Base-by-base conservation (phyloP, 2,113 vertebrate genomes). In the Coptodon rendalli region DNA sequence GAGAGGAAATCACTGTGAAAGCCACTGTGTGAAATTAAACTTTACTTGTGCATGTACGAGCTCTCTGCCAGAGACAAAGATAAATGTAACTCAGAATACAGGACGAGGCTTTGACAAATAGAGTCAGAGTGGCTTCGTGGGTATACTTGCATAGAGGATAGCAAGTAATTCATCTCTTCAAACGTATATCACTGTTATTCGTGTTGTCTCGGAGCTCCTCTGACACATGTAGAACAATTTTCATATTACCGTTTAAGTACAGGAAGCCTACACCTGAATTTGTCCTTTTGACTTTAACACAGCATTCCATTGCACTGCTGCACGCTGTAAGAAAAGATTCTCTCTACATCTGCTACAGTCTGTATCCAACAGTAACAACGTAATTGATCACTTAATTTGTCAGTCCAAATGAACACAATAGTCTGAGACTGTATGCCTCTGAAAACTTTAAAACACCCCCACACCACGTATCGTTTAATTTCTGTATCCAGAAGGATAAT, bases 91-190 rank as follows among this genome's bases (percentile, higher is more conserved):
- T 56, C 16, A 82, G 90, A 86, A 90, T 86, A 86, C 81, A 56
- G 78, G 71, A 94, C 83, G 85, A 91, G 85, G 50, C 82, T 93
- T 90, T 95, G 94, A 96, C 92, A 95, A 94, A 96, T 96, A 92
- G 89, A 92, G 89, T 88, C 71, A 36, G 45, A 90, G 91, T 76
- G 81, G 88, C 85, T 87, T 73, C 19, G 86, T 88, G 91, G 87
- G 91, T 71, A 88, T 90, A 91, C 90, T 91, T 89, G 89, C 86
- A 87, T 89, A 83, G 84, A 86, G 80, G 88, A 93, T 91, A 76
- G 61, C 24, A 31, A 91, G 91, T 91, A 90, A 96, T 96, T 92
- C 91, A 94, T 96, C 95, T 94, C 36, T 36, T 36, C 13, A 89
- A 89, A 91, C 66, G 92, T 96, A 92, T 84, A 95, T 96, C 95